Percentiles rank a stretch among this genome's conserved stretches.
Conservation (phyloP, 2,888 invertebrate species). For the Eumacrocentrus americanus region DNA sequence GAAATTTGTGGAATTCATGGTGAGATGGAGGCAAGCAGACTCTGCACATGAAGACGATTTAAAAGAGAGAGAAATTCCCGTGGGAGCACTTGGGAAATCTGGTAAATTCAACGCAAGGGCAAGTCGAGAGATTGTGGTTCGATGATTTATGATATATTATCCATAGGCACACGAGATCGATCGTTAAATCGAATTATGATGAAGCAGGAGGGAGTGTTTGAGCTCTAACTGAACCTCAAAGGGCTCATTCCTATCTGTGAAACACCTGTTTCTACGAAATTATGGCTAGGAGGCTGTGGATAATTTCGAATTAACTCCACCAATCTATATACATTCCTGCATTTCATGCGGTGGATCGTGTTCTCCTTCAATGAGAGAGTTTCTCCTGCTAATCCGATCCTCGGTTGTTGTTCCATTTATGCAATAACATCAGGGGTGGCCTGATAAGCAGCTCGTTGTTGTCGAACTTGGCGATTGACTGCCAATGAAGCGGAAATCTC, state of each 20-base stretch:
- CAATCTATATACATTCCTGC: conserved; percentile 25
- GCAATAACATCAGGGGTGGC: conserved; percentile 2
- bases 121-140: background rate
- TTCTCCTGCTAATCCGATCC: conserved; percentile 1
- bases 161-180: background rate
- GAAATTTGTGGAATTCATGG: background rate
- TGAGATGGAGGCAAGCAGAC: background rate
- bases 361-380: background rate
- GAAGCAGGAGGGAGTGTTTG: background rate
- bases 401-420: background rate
- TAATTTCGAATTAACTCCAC: conserved; percentile 19
- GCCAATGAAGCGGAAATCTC: background rate
- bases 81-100: background rate
- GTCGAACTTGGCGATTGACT: background rate
- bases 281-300: conserved; percentile 26
- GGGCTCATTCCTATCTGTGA: conserved; percentile 28
- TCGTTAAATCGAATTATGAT: background rate
- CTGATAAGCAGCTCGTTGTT: background rate
- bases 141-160: background rate
- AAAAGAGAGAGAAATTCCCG: background rate
- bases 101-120: background rate
- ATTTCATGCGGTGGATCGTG: conserved; percentile 24
- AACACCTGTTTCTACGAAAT: conserved; percentile 35
- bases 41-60: background rate
- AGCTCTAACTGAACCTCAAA: background rate